Evolutionary conservation across 1,140 invertebrate genomes (phyloP).

Genomic region (Octopus bimaculoides): DNA sequence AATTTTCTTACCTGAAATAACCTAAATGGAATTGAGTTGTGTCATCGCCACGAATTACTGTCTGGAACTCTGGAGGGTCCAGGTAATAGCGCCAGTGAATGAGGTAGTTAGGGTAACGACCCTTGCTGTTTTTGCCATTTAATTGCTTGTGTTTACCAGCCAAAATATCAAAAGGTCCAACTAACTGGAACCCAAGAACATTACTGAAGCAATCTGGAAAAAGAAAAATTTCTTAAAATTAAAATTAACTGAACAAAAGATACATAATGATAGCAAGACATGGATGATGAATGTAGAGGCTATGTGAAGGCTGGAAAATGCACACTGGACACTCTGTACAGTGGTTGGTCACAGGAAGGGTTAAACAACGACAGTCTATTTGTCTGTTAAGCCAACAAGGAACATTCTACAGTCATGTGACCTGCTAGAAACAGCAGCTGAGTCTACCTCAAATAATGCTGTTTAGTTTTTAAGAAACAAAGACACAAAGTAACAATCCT

Average conservation of each 20-base stretch:
- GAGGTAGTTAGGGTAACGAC: conserved; percentile 63
- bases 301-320: too few relatives aligned
- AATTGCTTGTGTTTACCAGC: conserved; percentile 64
- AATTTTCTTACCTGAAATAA: conserved; percentile 69
- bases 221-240: conserved; percentile 13
- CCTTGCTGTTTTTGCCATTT: conserved; percentile 58
- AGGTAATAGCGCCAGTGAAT: conserved; percentile 88
- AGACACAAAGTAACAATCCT: too few relatives aligned
- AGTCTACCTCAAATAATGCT: too few relatives aligned
- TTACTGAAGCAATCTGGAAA: conserved; percentile 65
- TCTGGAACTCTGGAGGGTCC: conserved; percentile 86
- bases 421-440: too few relatives aligned
- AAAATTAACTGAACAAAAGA: background rate
- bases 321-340: too few relatives aligned
- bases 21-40: conserved; percentile 78
- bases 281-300: too few relatives aligned
- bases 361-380: too few relatives aligned
- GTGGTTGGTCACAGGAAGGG: too few relatives aligned
- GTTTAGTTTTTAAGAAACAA: too few relatives aligned
- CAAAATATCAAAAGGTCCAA: conserved; percentile 85
- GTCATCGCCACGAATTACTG: conserved; percentile 63
- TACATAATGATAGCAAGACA: too few relatives aligned
- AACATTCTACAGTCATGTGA: too few relatives aligned
- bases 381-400: too few relatives aligned
- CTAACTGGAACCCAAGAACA: conserved; percentile 68